Evolutionary conservation across 2,113 vertebrate species (phyloP).

Genomic region (Lepus europaeus): DNA sequence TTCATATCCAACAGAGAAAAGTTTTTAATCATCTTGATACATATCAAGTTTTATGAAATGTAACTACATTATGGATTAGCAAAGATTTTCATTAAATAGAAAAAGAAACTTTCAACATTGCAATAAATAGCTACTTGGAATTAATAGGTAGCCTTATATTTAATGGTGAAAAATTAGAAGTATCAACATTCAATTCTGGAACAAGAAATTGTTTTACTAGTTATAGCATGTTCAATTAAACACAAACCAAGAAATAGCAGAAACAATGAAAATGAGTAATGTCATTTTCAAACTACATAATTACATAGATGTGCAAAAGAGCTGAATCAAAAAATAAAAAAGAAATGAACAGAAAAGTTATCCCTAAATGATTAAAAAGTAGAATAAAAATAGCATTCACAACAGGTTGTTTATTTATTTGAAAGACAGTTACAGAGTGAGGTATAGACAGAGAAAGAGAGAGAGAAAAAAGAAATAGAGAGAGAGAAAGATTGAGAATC

Average conservation of each 20-base stretch:
- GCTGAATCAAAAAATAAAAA: not conserved
- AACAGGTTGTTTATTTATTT: not conserved
- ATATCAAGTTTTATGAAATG: not conserved
- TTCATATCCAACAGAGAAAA: not conserved
- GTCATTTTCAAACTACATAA: not conserved
- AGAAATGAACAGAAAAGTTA: not conserved
- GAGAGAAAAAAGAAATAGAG: too few species aligned
- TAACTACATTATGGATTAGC: not conserved
- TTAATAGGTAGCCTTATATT: not conserved
- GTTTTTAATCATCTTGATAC: not conserved
- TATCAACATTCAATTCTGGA: not conserved
- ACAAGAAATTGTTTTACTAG: not conserved
- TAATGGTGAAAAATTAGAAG: not conserved
- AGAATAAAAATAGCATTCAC: not conserved
- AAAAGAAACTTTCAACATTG: not conserved
- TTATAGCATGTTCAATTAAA: constrained; percentile 5
- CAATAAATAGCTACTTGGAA: not conserved
- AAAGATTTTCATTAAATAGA: not conserved
- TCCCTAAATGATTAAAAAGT: not conserved
- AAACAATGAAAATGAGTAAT: not conserved
- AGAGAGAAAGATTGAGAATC: too few species aligned
- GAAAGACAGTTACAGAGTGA: too few species aligned
- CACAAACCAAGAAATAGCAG: not conserved
- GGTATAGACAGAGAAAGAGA: too few species aligned
- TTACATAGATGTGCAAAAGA: not conserved